Base-by-base conservation (phyloP, 2,888 invertebrate species). In the Ennomos quercinarius region DNA sequence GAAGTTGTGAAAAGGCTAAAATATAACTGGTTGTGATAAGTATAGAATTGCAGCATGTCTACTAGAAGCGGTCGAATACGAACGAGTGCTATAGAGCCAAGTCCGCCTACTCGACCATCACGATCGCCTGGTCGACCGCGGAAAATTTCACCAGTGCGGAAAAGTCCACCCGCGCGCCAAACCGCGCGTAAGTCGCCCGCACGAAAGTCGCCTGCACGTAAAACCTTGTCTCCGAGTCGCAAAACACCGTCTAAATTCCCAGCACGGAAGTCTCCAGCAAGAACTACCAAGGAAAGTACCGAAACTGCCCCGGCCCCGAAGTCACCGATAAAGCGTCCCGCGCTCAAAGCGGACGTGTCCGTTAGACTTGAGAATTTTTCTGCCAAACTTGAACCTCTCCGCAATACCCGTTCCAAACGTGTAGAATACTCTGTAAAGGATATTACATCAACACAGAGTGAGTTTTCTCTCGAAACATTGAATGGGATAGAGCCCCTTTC, bases 131-230 rank as follows among this genome's bases (percentile, higher is more conserved):
- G 86, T 65, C 85, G 91, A 80, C 76, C 74, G 34, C 80, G 87
- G 49, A 90, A 88, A 84, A 84, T 74, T 78, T 90, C 90, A 5
- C 83, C 82, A 51, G 66, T 77, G 35, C 75, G 76, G 46, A 87
- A 85, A 79, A 83, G 73, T 66, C 83, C 89, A 37, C 83, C 88
- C 63, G 83, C 81, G 61, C 84, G 85, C 44, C 77, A 57, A 61
- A 55, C 90, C 38, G 82, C 87, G 12, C 88, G 93, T 6, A 93
- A 93, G 70, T 93, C 94, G 27, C 94, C 94, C 11, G 80, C 91
- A 10, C 83, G 93, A 43, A 51, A 43, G 17, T 93, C 94, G 17
- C 94, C 94, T 10, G 80, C 90, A 10, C 84, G 93, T 46, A 93
- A 93, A 57, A 47, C 57, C n/a, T 38, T 42, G 60, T 93, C 93